phyloP scores from a whole-genome alignment of 2,797 vertebrate genomes.

The Sphenopsis melanotis region DNA sequence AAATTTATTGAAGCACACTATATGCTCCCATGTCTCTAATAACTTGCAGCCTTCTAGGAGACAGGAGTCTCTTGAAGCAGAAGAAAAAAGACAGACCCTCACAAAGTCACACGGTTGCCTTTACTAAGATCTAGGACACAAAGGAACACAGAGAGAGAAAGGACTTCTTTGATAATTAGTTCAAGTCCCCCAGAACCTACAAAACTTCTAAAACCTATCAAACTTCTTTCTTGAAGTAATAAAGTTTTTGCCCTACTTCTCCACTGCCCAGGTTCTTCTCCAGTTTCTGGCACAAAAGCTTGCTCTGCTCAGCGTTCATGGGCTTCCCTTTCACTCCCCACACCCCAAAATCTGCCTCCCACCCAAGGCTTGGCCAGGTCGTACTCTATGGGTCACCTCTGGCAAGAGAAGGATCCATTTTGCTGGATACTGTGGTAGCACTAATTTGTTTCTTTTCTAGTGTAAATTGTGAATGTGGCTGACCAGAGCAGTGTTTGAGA shows the following conservation, averaged over 20 bases:
- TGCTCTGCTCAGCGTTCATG: not conserved
- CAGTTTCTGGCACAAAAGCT: not conserved
- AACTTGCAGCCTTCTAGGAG: constrained; percentile 40
- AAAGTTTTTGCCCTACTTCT: constrained; percentile 45
- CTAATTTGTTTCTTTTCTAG: not conserved
- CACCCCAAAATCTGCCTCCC: not conserved
- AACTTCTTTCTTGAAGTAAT: not conserved
- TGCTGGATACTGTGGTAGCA: not conserved
- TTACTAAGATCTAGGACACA: constrained; percentile 17
- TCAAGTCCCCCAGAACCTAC: constrained; percentile 15
- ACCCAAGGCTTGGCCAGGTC: not conserved
- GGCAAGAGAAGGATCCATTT: not conserved
- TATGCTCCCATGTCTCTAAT: constrained; percentile 18
- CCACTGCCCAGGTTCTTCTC: not conserved
- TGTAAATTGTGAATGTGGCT: not conserved
- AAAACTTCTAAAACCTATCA: constrained; percentile 31
- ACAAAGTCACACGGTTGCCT: constrained; percentile 15
- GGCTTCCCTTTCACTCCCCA: not conserved
- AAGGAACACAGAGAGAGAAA: constrained; percentile 23
- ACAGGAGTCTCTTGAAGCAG: constrained; percentile 31
- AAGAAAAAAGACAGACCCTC: constrained; percentile 41
- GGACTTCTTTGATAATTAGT: constrained; percentile 35
- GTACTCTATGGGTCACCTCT: not conserved
- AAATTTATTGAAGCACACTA: constrained; percentile 46
- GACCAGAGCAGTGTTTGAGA: not conserved